Conservation (phyloP, 2,797 vertebrate genomes). For the Botia almorhae region DNA sequence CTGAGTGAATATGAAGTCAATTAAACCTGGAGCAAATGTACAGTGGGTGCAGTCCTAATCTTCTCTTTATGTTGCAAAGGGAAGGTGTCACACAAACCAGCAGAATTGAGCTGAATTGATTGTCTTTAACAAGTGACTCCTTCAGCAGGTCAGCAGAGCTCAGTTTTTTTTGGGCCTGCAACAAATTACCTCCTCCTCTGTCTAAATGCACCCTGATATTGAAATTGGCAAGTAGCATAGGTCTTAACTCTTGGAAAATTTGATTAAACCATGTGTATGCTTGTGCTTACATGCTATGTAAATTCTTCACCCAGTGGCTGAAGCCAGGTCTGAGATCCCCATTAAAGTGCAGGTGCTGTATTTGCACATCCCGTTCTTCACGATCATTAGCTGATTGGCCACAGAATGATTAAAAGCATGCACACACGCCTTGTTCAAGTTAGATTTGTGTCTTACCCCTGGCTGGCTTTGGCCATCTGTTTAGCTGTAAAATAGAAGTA, state of each 20-base stretch:
- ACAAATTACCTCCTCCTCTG: background rate
- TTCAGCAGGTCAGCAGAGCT: background rate
- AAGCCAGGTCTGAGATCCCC: constrained; percentile 7
- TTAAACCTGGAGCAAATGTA: background rate
- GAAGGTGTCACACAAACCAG: background rate
- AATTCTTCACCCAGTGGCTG: background rate
- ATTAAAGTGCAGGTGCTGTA: background rate
- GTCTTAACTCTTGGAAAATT: background rate
- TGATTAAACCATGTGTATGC: background rate
- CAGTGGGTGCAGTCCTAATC: background rate
- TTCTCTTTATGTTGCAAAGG: background rate
- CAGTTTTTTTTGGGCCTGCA: too few species aligned
- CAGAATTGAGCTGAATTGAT: too few species aligned
- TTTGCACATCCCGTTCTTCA: background rate
- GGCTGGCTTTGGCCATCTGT: constrained; percentile 43
- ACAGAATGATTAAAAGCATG: constrained; percentile 19
- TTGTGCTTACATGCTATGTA: background rate
- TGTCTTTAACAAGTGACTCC: too few species aligned
- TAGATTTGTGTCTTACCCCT: background rate
- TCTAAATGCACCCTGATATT: background rate
- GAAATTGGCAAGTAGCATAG: background rate
- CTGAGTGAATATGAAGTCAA: background rate
- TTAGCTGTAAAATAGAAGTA: constrained; percentile 57
- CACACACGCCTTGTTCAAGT: constrained; percentile 8
- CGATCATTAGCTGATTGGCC: constrained; percentile 20